Evolutionary conservation across 2,888 invertebrate genomes (phyloP).

Genomic region (Prenolepis imparis): DNA sequence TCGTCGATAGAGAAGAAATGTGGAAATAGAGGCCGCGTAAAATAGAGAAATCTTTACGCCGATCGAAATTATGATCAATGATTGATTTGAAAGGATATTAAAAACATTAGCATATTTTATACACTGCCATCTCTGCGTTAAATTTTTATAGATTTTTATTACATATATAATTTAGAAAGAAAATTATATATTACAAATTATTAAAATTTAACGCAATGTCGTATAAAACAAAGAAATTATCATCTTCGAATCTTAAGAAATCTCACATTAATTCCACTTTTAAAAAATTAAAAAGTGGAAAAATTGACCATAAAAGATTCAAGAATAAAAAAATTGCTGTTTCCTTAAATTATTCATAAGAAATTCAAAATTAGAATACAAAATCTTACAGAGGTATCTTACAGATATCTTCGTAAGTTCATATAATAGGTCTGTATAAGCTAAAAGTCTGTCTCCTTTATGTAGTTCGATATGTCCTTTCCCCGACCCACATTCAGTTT

Average conservation of each 20-base stretch:
- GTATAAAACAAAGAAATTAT: not conserved
- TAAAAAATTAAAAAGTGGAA: not conserved
- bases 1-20: slow-evolving; percentile 35
- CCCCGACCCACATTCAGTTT: slow-evolving; percentile 5
- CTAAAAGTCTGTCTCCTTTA: slow-evolving; percentile 25
- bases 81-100: not conserved
- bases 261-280: not conserved
- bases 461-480: not conserved
- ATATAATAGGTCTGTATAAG: slow-evolving; percentile 6
- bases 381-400: not conserved
- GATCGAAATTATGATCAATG: not conserved
- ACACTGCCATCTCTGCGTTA: too few species aligned
- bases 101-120: not conserved
- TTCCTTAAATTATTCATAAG: not conserved
- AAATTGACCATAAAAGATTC: not conserved
- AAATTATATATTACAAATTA: not conserved
- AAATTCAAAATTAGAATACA: not conserved
- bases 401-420: not conserved
- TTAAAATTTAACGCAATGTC: not conserved
- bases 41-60: not conserved
- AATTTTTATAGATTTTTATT: not conserved
- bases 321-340: not conserved
- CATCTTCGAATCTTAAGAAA: not conserved
- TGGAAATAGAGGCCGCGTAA: slow-evolving; percentile 10
- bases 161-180: not conserved